Conservation (phyloP, 1,140 invertebrate genomes). For the Calephelis nemesis region DNA sequence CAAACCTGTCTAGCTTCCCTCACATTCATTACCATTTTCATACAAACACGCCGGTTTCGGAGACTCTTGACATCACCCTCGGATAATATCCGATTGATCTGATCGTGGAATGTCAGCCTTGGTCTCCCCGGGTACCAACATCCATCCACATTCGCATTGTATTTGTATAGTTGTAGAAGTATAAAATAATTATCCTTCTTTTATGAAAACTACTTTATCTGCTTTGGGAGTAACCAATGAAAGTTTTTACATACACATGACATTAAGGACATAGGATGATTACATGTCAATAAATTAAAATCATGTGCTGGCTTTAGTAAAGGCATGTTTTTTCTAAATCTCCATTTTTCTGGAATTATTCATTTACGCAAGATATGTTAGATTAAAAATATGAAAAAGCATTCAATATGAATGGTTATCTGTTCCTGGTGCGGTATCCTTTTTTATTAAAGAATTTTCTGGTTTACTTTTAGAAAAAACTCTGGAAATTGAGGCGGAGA, state of each 20-base stretch:
- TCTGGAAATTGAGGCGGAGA: neutral
- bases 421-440: neutral
- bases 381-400: too few relatives aligned
- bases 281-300: neutral
- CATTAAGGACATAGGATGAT: neutral
- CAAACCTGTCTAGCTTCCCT: too few relatives aligned
- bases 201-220: neutral
- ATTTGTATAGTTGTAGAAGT: too few relatives aligned
- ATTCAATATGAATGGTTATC: neutral
- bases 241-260: conserved; percentile 5
- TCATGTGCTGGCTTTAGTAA: neutral
- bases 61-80: too few relatives aligned
- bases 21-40: too few relatives aligned
- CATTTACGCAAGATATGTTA: too few relatives aligned
- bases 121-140: too few relatives aligned
- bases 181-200: neutral
- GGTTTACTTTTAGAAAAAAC: neutral
- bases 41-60: too few relatives aligned
- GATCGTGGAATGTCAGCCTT: too few relatives aligned
- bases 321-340: neutral
- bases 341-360: neutral
- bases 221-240: neutral
- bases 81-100: too few relatives aligned
- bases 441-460: neutral
- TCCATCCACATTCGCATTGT: too few relatives aligned